These are phyloP conservation scores for Rutilus rutilus DNA, from an alignment of 2,113 vertebrate species.

Conservation along the genomic window DNA sequence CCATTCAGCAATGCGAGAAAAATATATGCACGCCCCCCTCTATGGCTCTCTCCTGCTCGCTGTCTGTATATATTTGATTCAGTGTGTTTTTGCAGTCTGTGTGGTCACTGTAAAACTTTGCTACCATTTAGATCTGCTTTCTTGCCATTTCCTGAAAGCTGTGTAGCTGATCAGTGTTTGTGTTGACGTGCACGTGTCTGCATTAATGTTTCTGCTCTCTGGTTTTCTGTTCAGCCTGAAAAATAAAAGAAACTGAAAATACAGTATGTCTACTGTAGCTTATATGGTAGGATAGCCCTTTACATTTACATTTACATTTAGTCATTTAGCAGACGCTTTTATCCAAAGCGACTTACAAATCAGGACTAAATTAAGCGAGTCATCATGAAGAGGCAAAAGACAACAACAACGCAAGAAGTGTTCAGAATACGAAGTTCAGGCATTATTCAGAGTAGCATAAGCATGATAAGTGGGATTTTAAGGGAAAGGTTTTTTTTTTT, in stretches of 20 bases:
- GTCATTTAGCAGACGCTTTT: too few species aligned
- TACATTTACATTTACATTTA: too few species aligned
- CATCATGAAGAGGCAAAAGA: too few species aligned
- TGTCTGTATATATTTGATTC: conserved; percentile 31
- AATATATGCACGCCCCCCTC: conserved; percentile 12
- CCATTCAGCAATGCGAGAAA: conserved; percentile 23
- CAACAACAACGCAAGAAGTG: too few species aligned
- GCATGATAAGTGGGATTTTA: too few species aligned
- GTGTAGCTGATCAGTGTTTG: background rate
- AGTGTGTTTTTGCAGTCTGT: conserved; percentile 20
- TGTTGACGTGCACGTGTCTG: background rate
- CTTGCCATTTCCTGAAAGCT: background rate
- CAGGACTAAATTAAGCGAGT: too few species aligned
- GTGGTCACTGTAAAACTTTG: conserved; percentile 27
- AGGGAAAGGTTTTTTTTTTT: too few species aligned
- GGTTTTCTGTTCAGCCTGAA: conserved; percentile 12
- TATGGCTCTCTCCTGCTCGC: background rate
- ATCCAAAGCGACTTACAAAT: too few species aligned
- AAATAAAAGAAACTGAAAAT: background rate
- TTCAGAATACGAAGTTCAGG: too few species aligned
- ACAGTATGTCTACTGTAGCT: background rate
- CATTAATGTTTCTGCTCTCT: background rate
- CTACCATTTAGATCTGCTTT: background rate
- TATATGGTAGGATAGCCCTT: background rate
- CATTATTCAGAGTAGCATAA: too few species aligned